Percentiles rank a stretch among this genome's conserved stretches.
Conservation (phyloP, 2,113 vertebrate species). For the Tetrao urogallus region DNA sequence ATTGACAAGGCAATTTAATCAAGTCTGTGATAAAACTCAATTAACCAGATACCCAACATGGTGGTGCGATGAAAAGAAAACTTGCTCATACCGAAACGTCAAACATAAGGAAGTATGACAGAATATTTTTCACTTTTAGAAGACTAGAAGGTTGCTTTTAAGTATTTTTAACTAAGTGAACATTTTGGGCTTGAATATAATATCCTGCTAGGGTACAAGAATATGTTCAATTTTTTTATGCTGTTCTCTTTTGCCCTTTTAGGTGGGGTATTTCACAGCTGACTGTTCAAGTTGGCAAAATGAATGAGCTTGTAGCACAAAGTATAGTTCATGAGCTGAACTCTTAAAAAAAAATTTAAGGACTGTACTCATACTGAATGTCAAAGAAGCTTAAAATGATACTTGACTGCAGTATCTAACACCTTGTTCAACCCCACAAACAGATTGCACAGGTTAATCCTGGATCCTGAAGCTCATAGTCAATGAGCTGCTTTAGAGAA, state of each 20-base stretch:
- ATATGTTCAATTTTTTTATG: not conserved
- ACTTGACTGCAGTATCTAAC: not conserved
- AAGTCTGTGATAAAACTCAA: not conserved
- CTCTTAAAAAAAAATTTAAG: not conserved
- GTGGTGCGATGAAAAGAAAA: not conserved
- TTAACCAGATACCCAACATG: not conserved
- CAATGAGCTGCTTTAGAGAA: not conserved
- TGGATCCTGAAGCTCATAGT: not conserved
- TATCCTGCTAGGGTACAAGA: accelerated
- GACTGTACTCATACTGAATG: not conserved
- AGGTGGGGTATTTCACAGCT: not conserved
- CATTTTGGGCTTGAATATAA: not conserved
- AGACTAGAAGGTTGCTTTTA: not conserved
- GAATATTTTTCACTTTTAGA: not conserved
- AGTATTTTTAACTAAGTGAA: not conserved
- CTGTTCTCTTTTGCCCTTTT: not conserved
- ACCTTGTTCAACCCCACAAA: not conserved
- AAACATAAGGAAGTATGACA: not conserved
- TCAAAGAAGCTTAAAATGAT: not conserved
- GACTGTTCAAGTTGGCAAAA: not conserved
- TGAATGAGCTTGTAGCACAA: not conserved
- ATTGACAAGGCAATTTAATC: not conserved
- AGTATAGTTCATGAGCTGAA: not conserved
- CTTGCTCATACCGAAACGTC: not conserved
- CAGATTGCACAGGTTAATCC: constrained; percentile 5